phyloP scores from a whole-genome alignment of 2,888 invertebrate genomes.

The Parapristionchus giblindavisi region DNA sequence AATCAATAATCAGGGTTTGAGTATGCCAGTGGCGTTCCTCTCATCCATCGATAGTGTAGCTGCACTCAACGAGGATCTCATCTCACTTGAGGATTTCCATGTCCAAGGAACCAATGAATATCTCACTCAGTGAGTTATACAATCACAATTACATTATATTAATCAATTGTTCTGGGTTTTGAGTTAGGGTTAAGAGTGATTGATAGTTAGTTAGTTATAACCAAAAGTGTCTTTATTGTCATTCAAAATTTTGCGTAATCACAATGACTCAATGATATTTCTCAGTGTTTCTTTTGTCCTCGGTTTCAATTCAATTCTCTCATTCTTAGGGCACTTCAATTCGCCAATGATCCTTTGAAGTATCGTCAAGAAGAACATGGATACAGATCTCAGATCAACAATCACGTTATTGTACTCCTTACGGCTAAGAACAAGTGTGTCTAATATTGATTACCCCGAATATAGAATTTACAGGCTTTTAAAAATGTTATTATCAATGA shows the following conservation, averaged over 20 bases:
- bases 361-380: slow-evolving; percentile 8
- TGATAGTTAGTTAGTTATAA: no score
- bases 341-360: slow-evolving; percentile 23
- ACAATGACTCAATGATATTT: no score
- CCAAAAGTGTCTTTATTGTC: no score
- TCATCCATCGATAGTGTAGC: slow-evolving; percentile 17
- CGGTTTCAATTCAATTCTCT: neutral
- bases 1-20: neutral
- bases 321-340: slow-evolving; percentile 24
- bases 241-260: no score
- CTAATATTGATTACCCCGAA: no score
- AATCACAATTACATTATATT: neutral
- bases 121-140: slow-evolving; percentile 21
- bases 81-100: slow-evolving; percentile 25
- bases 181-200: no score
- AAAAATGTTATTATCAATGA: no score
- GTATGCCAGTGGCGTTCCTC: slow-evolving; percentile 36
- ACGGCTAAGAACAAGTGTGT: slow-evolving; percentile 23
- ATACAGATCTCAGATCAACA: slow-evolving; percentile 10
- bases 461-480: no score
- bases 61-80: slow-evolving; percentile 22
- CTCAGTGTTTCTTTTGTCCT: neutral
- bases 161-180: no score
- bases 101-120: neutral
- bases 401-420: slow-evolving; percentile 33